Base-by-base conservation (phyloP, 2,113 vertebrate genomes). In the Clarias gariepinus region DNA sequence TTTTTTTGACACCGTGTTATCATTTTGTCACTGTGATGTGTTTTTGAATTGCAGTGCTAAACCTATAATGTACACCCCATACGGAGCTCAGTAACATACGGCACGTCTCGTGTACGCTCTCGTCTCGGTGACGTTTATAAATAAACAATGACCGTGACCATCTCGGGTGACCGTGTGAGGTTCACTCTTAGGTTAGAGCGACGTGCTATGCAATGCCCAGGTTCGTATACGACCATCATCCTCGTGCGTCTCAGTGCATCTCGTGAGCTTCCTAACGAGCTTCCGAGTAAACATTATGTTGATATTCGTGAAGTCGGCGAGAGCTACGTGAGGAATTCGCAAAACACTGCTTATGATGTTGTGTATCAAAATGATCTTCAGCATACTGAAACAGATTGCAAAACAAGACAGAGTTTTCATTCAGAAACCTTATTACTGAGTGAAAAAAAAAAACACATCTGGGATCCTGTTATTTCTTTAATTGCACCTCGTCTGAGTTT, bases 131-230 rank as follows among this genome's bases (percentile, higher is more conserved):
- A 36, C 2, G 33, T 61, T 83, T 64, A 86, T 89, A 33, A 89
- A 86, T 88, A 83, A 89, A 86, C 47, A 81, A 86, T 81, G 60
- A 66, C 52, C 33, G 25, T 23, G 36, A 60, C 57, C 57, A 73
- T 87, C 86, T 89, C 77, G 18, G 74, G 83, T 83, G 66, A 86
- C 83, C 21, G 18, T 36, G n/a, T 73, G 25, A 78, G 80, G 88
- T 89, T 89, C 88, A 87, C 52, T 83, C 57, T 71, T 16, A 64
- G 83, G 88, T 82, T 86, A 83, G 64, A 28, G 60, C 53, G 4
- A 41, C 33, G 55, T 85, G 71, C 57, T 79, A 80, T 28, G 64
- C 68, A 25, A 61, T 61, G 57, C 36, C 47, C 53, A 71, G 16
- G 8, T 81, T 82, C 66, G n/a, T 41, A 15, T 82, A 71, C n/a